A percentile compares a stretch with the other conserved stretches of the same genome.
Conservation (phyloP, 1,140 invertebrate species). For the Eciton burchellii region DNA sequence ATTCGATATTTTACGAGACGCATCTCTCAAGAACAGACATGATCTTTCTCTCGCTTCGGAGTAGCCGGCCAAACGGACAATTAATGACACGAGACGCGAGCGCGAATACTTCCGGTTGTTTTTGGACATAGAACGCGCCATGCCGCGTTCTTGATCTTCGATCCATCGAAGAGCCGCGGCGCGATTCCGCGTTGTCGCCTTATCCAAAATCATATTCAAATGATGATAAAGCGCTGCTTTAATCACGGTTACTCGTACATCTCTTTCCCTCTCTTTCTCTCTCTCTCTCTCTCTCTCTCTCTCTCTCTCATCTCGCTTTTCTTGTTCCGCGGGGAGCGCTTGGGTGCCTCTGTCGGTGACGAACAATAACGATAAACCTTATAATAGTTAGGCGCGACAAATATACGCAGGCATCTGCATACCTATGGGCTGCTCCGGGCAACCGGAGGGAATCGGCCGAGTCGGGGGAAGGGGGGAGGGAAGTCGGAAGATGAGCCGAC, state of each 20-base stretch:
- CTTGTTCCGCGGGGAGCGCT: background rate
- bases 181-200: conserved; percentile 70
- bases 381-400: conserved; percentile 84
- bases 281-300: conserved; percentile 31
- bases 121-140: background rate
- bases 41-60: background rate
- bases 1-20: conserved; percentile 39
- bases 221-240: conserved; percentile 84
- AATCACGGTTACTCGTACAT: conserved; percentile 78
- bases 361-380: conserved; percentile 84
- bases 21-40: conserved; percentile 11
- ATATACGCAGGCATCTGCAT: conserved; percentile 78
- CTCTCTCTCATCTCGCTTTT: conserved; percentile 56
- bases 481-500: conserved; percentile 18
- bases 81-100: background rate
- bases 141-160: conserved; percentile 63
- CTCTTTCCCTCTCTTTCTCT: conserved; percentile 5
- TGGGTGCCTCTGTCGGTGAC: conserved; percentile 69
- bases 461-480: background rate
- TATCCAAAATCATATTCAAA: conserved; percentile 86
- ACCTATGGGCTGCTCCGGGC: conserved; percentile 61
- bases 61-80: background rate
- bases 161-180: conserved; percentile 65
- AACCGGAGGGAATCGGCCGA: conserved; percentile 12
- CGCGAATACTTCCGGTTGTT: background rate